Evolutionary conservation across 2,113 vertebrate genomes (phyloP).

Genomic region (Reinhardtius hippoglossoides): DNA sequence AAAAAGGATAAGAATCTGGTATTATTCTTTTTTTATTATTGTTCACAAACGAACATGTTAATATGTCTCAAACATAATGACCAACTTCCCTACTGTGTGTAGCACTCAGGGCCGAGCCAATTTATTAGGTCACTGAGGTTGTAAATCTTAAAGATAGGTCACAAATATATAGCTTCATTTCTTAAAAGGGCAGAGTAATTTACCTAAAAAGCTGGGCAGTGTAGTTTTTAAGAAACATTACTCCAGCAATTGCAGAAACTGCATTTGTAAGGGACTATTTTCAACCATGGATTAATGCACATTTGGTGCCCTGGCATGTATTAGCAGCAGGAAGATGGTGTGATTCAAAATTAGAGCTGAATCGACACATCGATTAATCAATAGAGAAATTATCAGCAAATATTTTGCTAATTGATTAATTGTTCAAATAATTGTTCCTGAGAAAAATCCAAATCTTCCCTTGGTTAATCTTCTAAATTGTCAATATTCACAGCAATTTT

Average conservation of each 20-base stretch:
- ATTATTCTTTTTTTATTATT: background rate
- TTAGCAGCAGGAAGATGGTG: background rate
- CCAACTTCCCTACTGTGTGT: background rate
- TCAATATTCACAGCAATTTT: too few species aligned
- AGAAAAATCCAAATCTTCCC: too few species aligned
- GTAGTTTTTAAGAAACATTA: background rate
- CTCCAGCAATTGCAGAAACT: background rate
- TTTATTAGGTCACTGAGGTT: background rate
- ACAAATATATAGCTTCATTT: background rate
- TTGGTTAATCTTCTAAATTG: too few species aligned
- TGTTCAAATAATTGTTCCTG: too few species aligned
- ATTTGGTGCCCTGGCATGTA: background rate
- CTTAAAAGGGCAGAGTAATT: background rate
- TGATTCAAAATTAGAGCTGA: background rate
- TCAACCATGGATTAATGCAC: background rate
- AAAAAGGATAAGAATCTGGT: background rate
- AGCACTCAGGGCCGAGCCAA: background rate
- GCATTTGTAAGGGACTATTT: slow-evolving; percentile 10
- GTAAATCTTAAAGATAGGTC: background rate
- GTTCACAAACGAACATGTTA: too few species aligned
- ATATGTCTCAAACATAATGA: background rate
- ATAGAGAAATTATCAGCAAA: background rate
- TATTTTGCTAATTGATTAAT: background rate
- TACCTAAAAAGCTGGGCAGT: background rate
- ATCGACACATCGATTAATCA: background rate